Evolutionary conservation across 2,888 invertebrate species (phyloP).

Genomic region (Proisotoma minuta): DNA sequence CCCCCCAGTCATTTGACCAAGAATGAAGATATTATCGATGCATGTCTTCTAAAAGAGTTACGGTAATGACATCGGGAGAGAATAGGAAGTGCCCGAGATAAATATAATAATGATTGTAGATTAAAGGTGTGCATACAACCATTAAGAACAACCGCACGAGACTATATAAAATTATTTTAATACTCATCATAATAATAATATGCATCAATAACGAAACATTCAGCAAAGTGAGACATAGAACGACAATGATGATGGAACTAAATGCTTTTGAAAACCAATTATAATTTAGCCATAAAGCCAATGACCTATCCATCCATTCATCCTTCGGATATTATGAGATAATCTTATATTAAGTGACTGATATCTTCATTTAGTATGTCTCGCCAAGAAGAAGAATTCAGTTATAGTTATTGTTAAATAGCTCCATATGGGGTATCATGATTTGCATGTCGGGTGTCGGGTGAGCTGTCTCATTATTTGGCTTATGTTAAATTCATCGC

Average conservation of each 20-base stretch:
- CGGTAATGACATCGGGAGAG: slow-evolving; percentile 1
- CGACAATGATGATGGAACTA: slow-evolving; percentile 2
- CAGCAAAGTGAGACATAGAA: not conserved
- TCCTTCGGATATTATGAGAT: slow-evolving; percentile 5
- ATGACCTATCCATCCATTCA: not conserved
- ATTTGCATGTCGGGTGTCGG: slow-evolving; percentile 6
- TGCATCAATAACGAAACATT: slow-evolving; percentile 6
- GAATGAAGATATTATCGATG: not conserved
- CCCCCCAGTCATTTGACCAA: not conserved
- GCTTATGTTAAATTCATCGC: too few relatives aligned
- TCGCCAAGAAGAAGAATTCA: not conserved
- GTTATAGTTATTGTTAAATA: not conserved
- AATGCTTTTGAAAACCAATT: not conserved
- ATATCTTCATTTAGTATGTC: slow-evolving; percentile 4
- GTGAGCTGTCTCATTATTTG: too few relatives aligned
- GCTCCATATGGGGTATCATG: slow-evolving; percentile 9
- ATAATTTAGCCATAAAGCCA: not conserved
- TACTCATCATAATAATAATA: not conserved
- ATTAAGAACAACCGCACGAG: slow-evolving; percentile 1
- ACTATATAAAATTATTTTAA: not conserved
- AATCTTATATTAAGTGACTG: not conserved
- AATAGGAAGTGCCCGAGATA: slow-evolving; percentile 3
- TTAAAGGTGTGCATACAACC: not conserved
- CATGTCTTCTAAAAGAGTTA: not conserved
- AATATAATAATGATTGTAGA: not conserved